Evolutionary conservation across 2,888 invertebrate genomes (phyloP).

Genomic region (Rosalia funebris): DNA sequence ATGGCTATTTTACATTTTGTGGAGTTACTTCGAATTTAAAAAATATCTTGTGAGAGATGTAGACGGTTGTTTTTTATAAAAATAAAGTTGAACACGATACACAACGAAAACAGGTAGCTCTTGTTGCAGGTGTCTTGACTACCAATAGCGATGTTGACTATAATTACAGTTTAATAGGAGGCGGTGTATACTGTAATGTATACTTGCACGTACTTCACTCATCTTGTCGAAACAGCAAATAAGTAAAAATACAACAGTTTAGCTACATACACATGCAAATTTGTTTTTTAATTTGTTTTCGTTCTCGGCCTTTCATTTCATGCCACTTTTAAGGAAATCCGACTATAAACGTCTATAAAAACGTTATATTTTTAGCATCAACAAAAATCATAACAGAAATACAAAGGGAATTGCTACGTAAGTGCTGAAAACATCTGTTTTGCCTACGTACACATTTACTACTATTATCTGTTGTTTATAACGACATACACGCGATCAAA

Average conservation of each 20-base stretch:
- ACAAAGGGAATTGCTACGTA: too few relatives aligned
- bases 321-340: too few relatives aligned
- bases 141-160: slow-evolving; percentile 58
- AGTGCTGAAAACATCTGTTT: too few relatives aligned
- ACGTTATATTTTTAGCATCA: too few relatives aligned
- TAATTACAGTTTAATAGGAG: slow-evolving; percentile 59
- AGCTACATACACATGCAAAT: slow-evolving; percentile 28
- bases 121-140: slow-evolving; percentile 56
- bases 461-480: too few relatives aligned
- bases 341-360: too few relatives aligned
- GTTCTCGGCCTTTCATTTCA: neutral
- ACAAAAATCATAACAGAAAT: too few relatives aligned
- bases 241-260: slow-evolving; percentile 25
- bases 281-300: slow-evolving; percentile 5
- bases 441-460: too few relatives aligned
- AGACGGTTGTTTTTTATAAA: slow-evolving; percentile 26
- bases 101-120: slow-evolving; percentile 47
- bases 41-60: slow-evolving; percentile 4
- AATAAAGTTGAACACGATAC: slow-evolving; percentile 27
- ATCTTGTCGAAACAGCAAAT: slow-evolving; percentile 25
- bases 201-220: slow-evolving; percentile 42
- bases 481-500: too few relatives aligned
- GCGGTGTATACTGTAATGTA: slow-evolving; percentile 52
- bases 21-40: neutral
- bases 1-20: slow-evolving; percentile 5